Percentiles rank a stretch among this genome's conserved stretches.
Conservation (phyloP, 1,140 invertebrate species). For the Sesamia nonagrioides region DNA sequence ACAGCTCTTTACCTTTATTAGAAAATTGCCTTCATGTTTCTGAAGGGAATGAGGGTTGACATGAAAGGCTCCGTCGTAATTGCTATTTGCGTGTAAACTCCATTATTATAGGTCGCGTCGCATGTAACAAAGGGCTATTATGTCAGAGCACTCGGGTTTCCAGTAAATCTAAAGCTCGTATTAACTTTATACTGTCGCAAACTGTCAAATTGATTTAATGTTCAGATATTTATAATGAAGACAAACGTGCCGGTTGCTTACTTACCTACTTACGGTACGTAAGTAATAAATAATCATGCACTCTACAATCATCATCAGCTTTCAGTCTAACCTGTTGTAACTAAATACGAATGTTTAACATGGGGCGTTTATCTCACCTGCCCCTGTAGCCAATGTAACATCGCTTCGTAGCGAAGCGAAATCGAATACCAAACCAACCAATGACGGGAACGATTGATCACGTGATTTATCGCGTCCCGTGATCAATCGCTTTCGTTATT, state of each 20-base stretch:
- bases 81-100: slow-evolving; percentile 58
- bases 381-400: too few species aligned
- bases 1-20: slow-evolving; percentile 54
- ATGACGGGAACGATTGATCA: too few species aligned
- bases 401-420: too few species aligned
- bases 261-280: too few species aligned
- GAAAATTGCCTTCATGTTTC: slow-evolving; percentile 58
- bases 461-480: too few species aligned
- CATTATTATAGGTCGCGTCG: slow-evolving; percentile 51
- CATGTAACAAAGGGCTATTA: slow-evolving; percentile 57
- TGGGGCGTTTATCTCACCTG: too few species aligned
- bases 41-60: slow-evolving; percentile 57
- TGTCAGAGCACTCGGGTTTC: slow-evolving; percentile 31
- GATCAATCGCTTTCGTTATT: too few species aligned
- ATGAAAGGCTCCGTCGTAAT: slow-evolving; percentile 58
- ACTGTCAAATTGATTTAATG: slow-evolving; percentile 21
- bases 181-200: slow-evolving; percentile 5
- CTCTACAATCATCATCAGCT: too few species aligned
- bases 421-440: too few species aligned
- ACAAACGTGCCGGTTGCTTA: background rate
- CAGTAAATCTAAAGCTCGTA: slow-evolving; percentile 38
- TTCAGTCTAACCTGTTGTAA: too few species aligned
- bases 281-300: too few species aligned
- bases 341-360: too few species aligned
- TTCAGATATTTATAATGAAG: background rate